Base-by-base conservation (phyloP, 2,888 invertebrate species). In the Perizoma affinitatum region DNA sequence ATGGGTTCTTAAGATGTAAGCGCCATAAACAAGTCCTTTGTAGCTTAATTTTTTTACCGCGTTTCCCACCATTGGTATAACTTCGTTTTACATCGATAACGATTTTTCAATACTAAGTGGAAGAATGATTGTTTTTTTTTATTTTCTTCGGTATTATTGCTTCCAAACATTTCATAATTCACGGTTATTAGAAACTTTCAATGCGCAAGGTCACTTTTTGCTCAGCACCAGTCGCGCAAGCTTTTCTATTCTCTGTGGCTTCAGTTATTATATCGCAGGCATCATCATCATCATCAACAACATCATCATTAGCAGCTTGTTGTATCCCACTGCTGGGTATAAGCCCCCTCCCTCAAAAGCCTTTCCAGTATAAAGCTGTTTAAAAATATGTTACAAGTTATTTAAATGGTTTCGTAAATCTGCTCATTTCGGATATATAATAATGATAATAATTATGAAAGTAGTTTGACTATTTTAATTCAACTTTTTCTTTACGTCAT, bases 111-210 rank as follows among this genome's bases (percentile, higher is more conserved):
- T 2, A 22, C 22, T 22, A 22, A 22, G 22, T 22, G 22, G 22
- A 22, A 22, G 22, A 22, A 22, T 1, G 1, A 22, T 22, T n/a
- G n/a, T n/a, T 2, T 38, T 22, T 50, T 22, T 54, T 50, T 59
- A 59, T 56, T 63, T 63, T 54, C 63, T 59, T 43, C 33, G 43
- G 46, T 49, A 7, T 56, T 11, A 49, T 51, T 46, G 44, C 59
- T 38, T 57, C 56, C 56, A 63, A 59, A 56, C 52, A 59, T 63
- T 63, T 63, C 63, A 59, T 58, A 64, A 59, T 59, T 59, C 61
- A 62, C 50, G 56, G 61, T 61, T 61, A 43, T 49, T 51, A 34
- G 11, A 50, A 63, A 53, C 65, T 59, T 62, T 59, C 61, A 49
- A 59, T 22, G 44, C 9, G 9, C 65, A 65, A 65, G 59, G 61